Evolutionary conservation across 2,888 invertebrate species (phyloP).

Genomic region (Rambutsinella grinnellia): DNA sequence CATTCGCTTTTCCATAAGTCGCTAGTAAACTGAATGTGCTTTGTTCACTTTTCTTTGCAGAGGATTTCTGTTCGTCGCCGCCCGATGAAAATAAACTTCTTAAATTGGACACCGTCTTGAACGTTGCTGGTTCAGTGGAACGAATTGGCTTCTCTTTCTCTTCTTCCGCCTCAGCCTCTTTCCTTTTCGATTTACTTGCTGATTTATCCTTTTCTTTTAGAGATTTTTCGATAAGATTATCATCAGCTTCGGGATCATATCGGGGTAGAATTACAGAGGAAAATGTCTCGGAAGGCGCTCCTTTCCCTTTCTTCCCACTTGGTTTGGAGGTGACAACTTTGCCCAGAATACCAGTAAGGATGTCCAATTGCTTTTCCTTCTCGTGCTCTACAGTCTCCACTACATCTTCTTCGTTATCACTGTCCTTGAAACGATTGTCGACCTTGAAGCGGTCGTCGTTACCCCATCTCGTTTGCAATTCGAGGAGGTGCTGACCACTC

Average conservation of each 20-base stretch:
- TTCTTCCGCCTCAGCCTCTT: not conserved
- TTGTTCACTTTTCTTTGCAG: not conserved
- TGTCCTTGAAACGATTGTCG: slow-evolving; percentile 61
- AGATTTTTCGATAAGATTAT: not conserved
- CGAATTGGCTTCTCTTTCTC: slow-evolving; percentile 12
- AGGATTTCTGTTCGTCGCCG: not conserved
- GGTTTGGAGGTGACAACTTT: slow-evolving; percentile 9
- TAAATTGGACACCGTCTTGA: slow-evolving; percentile 60
- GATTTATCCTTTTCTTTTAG: slow-evolving; percentile 1
- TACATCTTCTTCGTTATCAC: slow-evolving; percentile 12
- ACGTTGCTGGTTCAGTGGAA: slow-evolving; percentile 47
- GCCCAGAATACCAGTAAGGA: slow-evolving; percentile 61
- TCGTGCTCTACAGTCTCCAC: slow-evolving; percentile 11
- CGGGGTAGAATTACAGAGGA: slow-evolving; percentile 44
- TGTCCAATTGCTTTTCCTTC: slow-evolving; percentile 33
- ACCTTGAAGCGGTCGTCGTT: slow-evolving; percentile 61
- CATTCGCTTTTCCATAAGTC: slow-evolving; percentile 48
- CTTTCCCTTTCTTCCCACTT: not conserved
- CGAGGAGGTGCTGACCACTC: slow-evolving; percentile 57
- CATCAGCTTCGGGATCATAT: slow-evolving; percentile 54
- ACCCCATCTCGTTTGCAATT: slow-evolving; percentile 58
- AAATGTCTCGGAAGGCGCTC: not conserved
- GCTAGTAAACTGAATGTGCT: slow-evolving; percentile 59
- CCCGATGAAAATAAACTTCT: slow-evolving; percentile 54
- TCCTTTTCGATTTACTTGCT: not conserved